Evolutionary conservation across 2,888 invertebrate genomes (phyloP), one percentile per base, ranked within the genome.

Genomic region (Andrena fulva): DNA sequence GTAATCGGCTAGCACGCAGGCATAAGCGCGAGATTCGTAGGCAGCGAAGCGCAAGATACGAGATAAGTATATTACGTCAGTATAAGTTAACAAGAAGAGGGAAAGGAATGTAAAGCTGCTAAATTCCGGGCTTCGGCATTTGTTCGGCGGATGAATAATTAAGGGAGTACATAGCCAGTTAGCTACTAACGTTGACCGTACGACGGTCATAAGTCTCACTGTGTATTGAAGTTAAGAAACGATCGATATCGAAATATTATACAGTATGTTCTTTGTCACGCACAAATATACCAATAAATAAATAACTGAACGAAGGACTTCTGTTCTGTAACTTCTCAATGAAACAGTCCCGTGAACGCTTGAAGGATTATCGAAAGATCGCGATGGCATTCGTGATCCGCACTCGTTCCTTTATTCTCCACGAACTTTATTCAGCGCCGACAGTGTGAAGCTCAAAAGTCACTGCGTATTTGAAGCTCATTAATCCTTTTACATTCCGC

Each of bases 241-340:
- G 60, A 80, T 63, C 52, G 72, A 73, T 69, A 66, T 42, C 20
- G 24, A 67, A 63, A 31, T 83, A 71, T 83, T 83, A 83, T 81
- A 77, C 59, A 52, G 70, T 71, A 82, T 73, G 62, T 62, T 68
- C 62, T 75, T 52, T 82, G 74, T 82, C 71, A 82, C 83, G 75
- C 77, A 78, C 74, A 78, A 82, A 82, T 78, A 78, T 78, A 69
- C 35, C 35, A 82, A 84, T 84, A 84, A 84, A 84, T 82, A 77
- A 70, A 78, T 78, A 64, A 84, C 33, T 75, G 67, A 78, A 68
- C 54, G 60, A 82, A 76, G 67, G 71, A 71, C 59, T 77, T 70
- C 81, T 77, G 48, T 74, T 82, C 62, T 77, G 56, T 80, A 54
- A 82, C 74, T 75, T 82, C 67, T 72, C 52, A 56, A 66, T 54